Conservation (phyloP, 2,888 invertebrate genomes). For the Parnassius glacialis region DNA sequence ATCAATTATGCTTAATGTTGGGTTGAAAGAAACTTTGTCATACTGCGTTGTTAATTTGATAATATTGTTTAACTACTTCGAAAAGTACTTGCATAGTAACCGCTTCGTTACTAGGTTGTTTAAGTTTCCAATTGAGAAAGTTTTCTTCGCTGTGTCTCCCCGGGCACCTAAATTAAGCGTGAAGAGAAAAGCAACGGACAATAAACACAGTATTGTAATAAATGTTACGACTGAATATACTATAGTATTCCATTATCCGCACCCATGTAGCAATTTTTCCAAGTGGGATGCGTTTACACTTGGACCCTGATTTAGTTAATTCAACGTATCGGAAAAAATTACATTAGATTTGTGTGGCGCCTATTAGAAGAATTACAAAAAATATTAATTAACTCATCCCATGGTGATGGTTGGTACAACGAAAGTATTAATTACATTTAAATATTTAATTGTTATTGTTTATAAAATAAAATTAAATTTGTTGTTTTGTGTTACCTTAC, state of each 20-base stretch:
- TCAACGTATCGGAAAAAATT: too few relatives aligned
- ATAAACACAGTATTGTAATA: constrained; percentile 26
- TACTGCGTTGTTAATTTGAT: background rate
- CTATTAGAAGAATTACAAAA: too few relatives aligned
- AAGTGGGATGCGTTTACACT: constrained; percentile 12
- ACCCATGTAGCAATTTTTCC: constrained; percentile 7
- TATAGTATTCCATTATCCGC: constrained; percentile 21
- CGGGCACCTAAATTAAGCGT: constrained; percentile 49
- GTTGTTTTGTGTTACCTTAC: too few relatives aligned
- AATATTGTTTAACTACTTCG: background rate
- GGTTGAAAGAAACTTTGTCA: too few relatives aligned
- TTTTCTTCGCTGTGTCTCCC: constrained; percentile 41
- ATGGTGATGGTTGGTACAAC: too few relatives aligned
- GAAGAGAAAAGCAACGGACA: constrained; percentile 46
- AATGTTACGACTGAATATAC: constrained; percentile 26
- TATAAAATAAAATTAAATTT: too few relatives aligned
- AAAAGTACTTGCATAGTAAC: constrained; percentile 25
- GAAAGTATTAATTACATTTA: too few relatives aligned
- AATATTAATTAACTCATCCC: too few relatives aligned
- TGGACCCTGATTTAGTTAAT: background rate
- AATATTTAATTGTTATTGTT: too few relatives aligned
- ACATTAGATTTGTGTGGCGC: too few relatives aligned
- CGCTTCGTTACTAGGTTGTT: constrained; percentile 30
- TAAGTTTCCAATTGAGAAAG: constrained; percentile 48
- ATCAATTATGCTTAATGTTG: too few relatives aligned